These are phyloP conservation scores for Melipona quadrifasciata DNA, from an alignment of 1,140 invertebrate species.

Conservation along the genomic window DNA sequence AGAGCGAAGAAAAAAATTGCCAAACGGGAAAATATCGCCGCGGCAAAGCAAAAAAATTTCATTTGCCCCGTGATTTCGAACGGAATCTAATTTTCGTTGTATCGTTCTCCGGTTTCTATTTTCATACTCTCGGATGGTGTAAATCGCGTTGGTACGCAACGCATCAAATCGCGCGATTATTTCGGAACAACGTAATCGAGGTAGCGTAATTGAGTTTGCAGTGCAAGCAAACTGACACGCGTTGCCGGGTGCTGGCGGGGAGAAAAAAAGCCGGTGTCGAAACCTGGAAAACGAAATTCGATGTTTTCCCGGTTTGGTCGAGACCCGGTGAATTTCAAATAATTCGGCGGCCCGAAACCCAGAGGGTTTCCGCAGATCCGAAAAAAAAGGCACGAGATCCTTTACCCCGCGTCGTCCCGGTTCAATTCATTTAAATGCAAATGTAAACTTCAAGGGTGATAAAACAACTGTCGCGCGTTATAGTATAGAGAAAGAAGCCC, in stretches of 20 bases:
- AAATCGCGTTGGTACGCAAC: not conserved
- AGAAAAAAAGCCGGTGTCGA: not conserved
- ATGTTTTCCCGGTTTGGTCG: not conserved
- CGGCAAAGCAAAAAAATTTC: not conserved
- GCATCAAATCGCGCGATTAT: not conserved
- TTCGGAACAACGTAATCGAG: not conserved
- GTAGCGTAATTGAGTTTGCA: conserved; percentile 14
- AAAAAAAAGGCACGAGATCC: not conserved
- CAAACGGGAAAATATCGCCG: too few relatives aligned
- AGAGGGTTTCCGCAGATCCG: not conserved
- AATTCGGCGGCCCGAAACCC: not conserved
- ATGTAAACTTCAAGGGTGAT: conserved; percentile 14
- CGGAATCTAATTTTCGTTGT: not conserved
- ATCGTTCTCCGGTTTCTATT: not conserved
- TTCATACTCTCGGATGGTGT: not conserved
- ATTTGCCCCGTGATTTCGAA: not conserved
- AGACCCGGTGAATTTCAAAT: conserved; percentile 10
- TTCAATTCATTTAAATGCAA: conserved; percentile 29
- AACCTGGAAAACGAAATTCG: conserved; percentile 11
- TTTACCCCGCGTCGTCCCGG: not conserved
- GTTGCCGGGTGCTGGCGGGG: not conserved
- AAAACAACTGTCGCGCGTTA: conserved; percentile 1
- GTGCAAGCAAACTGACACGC: not conserved
- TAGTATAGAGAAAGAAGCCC: too few relatives aligned
- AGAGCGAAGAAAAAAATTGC: too few relatives aligned